Percentiles rank a stretch among this genome's conserved stretches.
Conservation (phyloP, 2,797 vertebrate species). For the Chaetophractus vellerosus region DNA sequence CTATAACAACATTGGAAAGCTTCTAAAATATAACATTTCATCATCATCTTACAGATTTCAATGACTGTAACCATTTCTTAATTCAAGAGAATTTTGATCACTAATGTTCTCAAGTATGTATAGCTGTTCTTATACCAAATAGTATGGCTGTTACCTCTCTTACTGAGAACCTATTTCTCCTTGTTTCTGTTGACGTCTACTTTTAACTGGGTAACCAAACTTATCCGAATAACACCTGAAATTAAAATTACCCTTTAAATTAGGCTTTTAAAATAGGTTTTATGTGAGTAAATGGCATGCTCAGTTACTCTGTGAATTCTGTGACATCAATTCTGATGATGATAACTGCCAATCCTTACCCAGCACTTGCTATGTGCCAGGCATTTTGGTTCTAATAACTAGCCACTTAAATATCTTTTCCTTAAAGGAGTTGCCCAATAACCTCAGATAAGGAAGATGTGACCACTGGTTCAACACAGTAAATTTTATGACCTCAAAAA, state of each 20-base stretch:
- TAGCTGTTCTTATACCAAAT: background rate
- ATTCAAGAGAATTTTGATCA: background rate
- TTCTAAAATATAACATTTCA: conserved; percentile 41
- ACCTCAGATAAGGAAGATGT: background rate
- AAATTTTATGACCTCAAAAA: conserved; percentile 43
- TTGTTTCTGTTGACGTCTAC: conserved; percentile 23
- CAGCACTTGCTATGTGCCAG: background rate
- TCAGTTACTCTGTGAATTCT: conserved; percentile 9
- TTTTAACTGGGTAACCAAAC: conserved; percentile 50
- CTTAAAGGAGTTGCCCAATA: background rate
- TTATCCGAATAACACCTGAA: conserved; percentile 44
- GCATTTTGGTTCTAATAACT: background rate
- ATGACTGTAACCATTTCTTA: background rate
- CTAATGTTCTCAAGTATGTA: background rate
- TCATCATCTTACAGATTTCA: background rate
- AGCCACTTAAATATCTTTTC: background rate
- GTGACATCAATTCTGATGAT: background rate
- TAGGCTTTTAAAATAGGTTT: background rate
- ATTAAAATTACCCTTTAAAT: background rate
- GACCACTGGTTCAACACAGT: background rate
- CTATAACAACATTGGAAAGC: background rate
- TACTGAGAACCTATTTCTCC: background rate
- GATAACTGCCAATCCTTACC: background rate
- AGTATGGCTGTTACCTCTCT: background rate
- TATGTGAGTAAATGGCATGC: background rate